A percentile compares a stretch with the other conserved stretches of the same genome.
Evolutionary conservation across 1,140 invertebrate genomes (phyloP).

Genomic region (Harpegnathos saltator): DNA sequence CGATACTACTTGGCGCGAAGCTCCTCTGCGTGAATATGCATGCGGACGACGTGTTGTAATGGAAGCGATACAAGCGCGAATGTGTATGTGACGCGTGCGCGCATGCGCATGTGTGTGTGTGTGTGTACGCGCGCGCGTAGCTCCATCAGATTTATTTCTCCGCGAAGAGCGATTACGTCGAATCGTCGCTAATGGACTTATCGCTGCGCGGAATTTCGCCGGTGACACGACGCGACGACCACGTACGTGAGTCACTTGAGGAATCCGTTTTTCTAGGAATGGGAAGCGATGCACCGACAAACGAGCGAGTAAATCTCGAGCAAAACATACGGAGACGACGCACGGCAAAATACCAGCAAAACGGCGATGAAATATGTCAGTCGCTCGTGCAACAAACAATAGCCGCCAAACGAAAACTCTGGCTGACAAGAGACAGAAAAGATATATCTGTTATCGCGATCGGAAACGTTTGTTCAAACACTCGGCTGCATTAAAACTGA

Average conservation of each 20-base stretch:
- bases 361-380: too few relatives aligned
- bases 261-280: conserved; percentile 21
- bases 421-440: too few relatives aligned
- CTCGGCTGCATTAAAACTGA: too few relatives aligned
- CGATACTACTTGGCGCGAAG: conserved; percentile 12
- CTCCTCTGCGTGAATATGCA: conserved; percentile 9
- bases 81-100: too few relatives aligned
- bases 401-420: too few relatives aligned
- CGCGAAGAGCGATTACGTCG: conserved; percentile 28
- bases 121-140: neutral
- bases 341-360: too few relatives aligned
- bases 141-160: conserved; percentile 39
- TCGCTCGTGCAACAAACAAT: too few relatives aligned
- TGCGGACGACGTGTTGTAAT: conserved; percentile 23
- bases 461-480: too few relatives aligned
- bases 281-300: neutral
- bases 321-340: too few relatives aligned
- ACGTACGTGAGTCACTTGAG: neutral
- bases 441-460: too few relatives aligned
- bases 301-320: neutral
- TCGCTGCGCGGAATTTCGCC: conserved; percentile 3
- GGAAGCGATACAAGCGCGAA: neutral
- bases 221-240: neutral
- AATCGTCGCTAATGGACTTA: conserved; percentile 42
- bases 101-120: neutral